Evolutionary conservation across 1,140 invertebrate species (phyloP).

Genomic region (Hormaphis cornu): DNA sequence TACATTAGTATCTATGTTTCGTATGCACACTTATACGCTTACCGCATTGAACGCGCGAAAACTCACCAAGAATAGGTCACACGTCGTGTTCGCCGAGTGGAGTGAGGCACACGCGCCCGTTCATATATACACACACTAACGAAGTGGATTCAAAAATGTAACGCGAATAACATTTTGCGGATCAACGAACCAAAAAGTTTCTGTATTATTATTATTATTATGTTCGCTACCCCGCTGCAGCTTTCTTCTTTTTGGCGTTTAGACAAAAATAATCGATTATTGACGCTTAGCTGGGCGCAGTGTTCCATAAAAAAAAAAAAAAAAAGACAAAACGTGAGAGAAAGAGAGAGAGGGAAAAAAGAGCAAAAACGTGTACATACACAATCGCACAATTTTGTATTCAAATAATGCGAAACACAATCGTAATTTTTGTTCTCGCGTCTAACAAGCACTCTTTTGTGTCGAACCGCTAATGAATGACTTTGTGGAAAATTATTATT

Average conservation of each 20-base stretch:
- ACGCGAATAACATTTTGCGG: slow-evolving; percentile 16
- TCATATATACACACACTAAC: slow-evolving; percentile 22
- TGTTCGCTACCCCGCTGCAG: not conserved
- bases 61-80: not conserved
- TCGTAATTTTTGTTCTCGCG: slow-evolving; percentile 11
- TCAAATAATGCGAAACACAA: slow-evolving; percentile 28
- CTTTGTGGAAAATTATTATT: slow-evolving; percentile 24
- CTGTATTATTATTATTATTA: slow-evolving; percentile 13
- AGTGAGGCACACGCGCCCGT: not conserved
- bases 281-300: slow-evolving; percentile 6
- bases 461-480: slow-evolving; percentile 19
- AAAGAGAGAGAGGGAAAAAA: no score
- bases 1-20: not conserved
- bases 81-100: not conserved
- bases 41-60: not conserved
- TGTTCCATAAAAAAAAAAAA: slow-evolving; percentile 17
- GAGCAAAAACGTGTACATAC: not conserved
- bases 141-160: slow-evolving; percentile 29
- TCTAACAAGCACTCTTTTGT: slow-evolving; percentile 19
- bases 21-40: not conserved
- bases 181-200: slow-evolving; percentile 27
- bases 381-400: slow-evolving; percentile 29
- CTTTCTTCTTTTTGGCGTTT: slow-evolving; percentile 18
- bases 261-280: slow-evolving; percentile 30
- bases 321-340: no score